phyloP scores from a whole-genome alignment of 2,888 invertebrate species.

The Idaea aversata region DNA sequence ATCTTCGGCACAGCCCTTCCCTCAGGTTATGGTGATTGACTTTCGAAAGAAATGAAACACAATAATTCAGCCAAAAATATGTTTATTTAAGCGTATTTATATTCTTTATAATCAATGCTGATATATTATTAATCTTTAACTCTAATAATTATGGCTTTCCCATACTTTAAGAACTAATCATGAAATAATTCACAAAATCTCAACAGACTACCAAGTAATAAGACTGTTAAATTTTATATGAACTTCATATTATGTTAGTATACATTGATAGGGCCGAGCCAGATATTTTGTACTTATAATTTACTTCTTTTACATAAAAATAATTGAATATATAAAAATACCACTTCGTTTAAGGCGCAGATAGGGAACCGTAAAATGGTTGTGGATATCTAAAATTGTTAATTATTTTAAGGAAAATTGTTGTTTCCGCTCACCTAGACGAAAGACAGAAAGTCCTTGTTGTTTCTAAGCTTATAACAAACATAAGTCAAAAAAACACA shows the following conservation, averaged over 20 bases:
- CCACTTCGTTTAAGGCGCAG: slow-evolving; percentile 40
- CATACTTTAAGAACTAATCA: slow-evolving; percentile 49
- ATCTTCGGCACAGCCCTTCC: background rate
- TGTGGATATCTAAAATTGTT: no score
- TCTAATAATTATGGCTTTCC: slow-evolving; percentile 75
- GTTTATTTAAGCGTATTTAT: slow-evolving; percentile 81
- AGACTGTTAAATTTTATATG: slow-evolving; percentile 46
- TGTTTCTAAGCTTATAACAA: no score
- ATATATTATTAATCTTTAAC: slow-evolving; percentile 78
- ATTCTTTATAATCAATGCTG: slow-evolving; percentile 79
- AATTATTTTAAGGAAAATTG: no score
- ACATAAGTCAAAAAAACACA: no score
- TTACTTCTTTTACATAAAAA: slow-evolving; percentile 55
- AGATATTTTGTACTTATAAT: slow-evolving; percentile 71
- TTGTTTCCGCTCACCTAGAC: no score
- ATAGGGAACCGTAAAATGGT: no score
- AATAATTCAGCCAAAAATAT: slow-evolving; percentile 77
- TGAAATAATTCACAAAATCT: slow-evolving; percentile 52
- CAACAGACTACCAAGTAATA: slow-evolving; percentile 26
- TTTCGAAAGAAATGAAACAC: slow-evolving; percentile 53
- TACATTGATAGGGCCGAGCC: slow-evolving; percentile 63
- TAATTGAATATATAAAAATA: slow-evolving; percentile 73
- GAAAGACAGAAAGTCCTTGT: no score
- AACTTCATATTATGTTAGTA: slow-evolving; percentile 56
- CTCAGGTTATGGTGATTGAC: background rate